Evolutionary conservation across 2,797 vertebrate species (phyloP), one percentile per base, ranked within the genome.

Genomic region (Syngnathus rostellatus): DNA sequence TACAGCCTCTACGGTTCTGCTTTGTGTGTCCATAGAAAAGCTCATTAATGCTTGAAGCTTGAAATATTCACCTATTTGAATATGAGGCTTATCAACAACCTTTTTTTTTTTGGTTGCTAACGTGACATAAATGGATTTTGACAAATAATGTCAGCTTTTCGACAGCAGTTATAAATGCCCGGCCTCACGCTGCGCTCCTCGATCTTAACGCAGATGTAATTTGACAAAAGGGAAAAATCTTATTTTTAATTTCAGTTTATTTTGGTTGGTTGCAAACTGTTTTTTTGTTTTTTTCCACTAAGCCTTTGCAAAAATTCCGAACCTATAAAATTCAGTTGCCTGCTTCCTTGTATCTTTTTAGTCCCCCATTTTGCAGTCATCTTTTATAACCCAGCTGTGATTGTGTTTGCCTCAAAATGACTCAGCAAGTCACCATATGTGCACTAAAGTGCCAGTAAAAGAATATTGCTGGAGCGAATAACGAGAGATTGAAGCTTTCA

Each of bases 311-410:
- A 65, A 57, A 75, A 77, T 79, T 78, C 77, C 62, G 57, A 69
- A 79, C 79, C 76, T 55, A 74, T 69, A 62, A 59, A 64, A 64
- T 63, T 54, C 68, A 74, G 74, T 81, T 82, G 75, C 79, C 78
- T 71, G 68, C 65, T 73, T 66, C 65, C 43, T 69, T 68, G 70
- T 66, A 64, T 77, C 67, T 69, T 75, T 70, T 69, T 70, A 73
- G 70, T 59, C 39, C 70, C 67, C 51, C 37, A 67, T 50, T 68
- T 67, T 61, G 17, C 54, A 55, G 40, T 62, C 23, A 69, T 75
- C 67, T 39, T 62, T 21, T 25, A 7, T 16, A 21, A 38, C 31
- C 12, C 69, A 73, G 67, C 72, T 70, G 67, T 61, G 69, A 72
- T 73, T 76, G 57, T 59, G 50, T 72, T 75, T 63, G 62, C 46